These are phyloP conservation scores for Eupithecia abbreviata DNA, from an alignment of 2,888 invertebrate genomes.

Conservation along the genomic window DNA sequence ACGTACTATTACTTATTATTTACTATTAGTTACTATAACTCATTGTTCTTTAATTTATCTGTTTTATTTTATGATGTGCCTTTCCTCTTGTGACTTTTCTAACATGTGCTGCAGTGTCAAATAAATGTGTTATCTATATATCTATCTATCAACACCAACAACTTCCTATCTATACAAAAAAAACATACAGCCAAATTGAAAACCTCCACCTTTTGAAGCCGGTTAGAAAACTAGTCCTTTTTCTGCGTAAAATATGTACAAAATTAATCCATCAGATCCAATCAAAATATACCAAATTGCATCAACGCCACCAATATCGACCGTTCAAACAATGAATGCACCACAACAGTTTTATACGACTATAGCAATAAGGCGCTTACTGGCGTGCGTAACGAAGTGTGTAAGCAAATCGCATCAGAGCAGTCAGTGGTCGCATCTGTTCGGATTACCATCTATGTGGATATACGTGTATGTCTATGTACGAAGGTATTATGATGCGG, in stretches of 20 bases:
- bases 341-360: conserved; percentile 42
- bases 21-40: too few relatives aligned
- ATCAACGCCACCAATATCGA: conserved; percentile 10
- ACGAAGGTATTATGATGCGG: not conserved
- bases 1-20: too few relatives aligned
- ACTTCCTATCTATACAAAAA: too few relatives aligned
- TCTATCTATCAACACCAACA: too few relatives aligned
- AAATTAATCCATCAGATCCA: not conserved
- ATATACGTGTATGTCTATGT: not conserved
- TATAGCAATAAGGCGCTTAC: conserved; percentile 62
- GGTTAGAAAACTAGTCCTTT: not conserved
- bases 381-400: conserved; percentile 74
- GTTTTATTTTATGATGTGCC: too few relatives aligned
- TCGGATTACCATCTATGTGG: conserved; percentile 56
- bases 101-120: too few relatives aligned
- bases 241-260: not conserved
- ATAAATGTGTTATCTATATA: too few relatives aligned
- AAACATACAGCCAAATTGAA: too few relatives aligned
- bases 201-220: too few relatives aligned
- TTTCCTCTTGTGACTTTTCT: too few relatives aligned
- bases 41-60: too few relatives aligned
- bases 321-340: conserved; percentile 34
- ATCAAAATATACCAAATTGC: conserved; percentile 6
- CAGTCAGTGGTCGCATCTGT: conserved; percentile 69
- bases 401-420: conserved; percentile 69